phyloP scores from a whole-genome alignment of 2,888 invertebrate species.

The Xestoiulus laeticollis region DNA sequence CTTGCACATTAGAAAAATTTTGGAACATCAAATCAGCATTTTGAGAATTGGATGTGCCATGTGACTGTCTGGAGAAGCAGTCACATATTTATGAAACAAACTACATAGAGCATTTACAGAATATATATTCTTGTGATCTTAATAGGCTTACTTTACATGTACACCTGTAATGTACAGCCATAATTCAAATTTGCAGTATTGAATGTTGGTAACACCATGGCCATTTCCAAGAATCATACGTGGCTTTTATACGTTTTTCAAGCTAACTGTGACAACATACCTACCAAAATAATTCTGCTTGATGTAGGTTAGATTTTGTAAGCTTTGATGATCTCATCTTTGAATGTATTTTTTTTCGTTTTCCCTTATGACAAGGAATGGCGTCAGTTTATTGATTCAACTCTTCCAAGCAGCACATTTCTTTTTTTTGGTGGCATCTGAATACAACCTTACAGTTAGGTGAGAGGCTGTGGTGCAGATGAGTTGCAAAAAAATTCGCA shows the following conservation, averaged over 20 bases:
- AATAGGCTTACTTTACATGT: not conserved
- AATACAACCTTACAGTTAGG: not conserved
- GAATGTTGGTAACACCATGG: not conserved
- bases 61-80: not conserved
- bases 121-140: no score
- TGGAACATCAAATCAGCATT: not conserved
- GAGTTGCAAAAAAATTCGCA: not conserved
- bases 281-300: not conserved
- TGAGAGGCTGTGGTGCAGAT: not conserved
- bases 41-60: not conserved
- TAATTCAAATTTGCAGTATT: not conserved
- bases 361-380: slow-evolving; percentile 7
- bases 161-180: no score
- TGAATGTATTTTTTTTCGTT: not conserved
- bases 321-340: not conserved
- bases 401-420: not conserved
- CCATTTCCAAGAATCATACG: not conserved
- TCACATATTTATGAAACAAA: no score
- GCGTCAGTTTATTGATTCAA: slow-evolving; percentile 15
- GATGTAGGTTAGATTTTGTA: not conserved
- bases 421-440: not conserved
- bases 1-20: not conserved
- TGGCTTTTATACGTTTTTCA: not conserved
- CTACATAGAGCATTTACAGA: no score
- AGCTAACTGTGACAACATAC: not conserved